Evolutionary conservation across 2,888 invertebrate species (phyloP).

Genomic region (Desoria tigrina): DNA sequence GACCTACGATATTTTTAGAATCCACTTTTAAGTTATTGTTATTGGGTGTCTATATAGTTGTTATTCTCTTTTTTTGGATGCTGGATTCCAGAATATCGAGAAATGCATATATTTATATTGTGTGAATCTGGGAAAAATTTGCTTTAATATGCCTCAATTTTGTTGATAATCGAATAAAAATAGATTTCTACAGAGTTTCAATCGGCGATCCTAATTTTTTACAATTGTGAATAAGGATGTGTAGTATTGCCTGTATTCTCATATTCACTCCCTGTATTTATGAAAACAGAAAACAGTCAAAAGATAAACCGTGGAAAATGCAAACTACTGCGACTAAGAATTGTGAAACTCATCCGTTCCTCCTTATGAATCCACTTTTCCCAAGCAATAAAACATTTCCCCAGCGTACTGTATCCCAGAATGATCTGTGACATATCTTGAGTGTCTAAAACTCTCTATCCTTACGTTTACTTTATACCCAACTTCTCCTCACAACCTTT

Average conservation of each 20-base stretch:
- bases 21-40: background rate
- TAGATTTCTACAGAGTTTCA: no score
- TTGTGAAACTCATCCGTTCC: conserved; percentile 16
- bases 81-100: no score
- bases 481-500: conserved; percentile 10
- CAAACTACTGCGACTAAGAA: conserved; percentile 17
- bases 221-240: no score
- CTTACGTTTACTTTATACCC: background rate
- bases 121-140: no score
- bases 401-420: conserved; percentile 18
- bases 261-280: conserved; percentile 6
- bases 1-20: background rate
- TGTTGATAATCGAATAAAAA: no score
- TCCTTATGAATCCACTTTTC: conserved; percentile 16
- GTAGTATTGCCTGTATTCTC: background rate
- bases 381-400: conserved; percentile 25
- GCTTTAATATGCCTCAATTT: no score
- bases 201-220: no score
- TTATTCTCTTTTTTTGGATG: no score
- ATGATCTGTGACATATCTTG: conserved; percentile 21
- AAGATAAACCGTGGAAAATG: conserved; percentile 8
- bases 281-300: background rate
- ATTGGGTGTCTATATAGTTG: no score
- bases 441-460: conserved; percentile 10
- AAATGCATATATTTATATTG: no score